Evolutionary conservation across 1,140 invertebrate species (phyloP).

Genomic region (Hydropsyche tenuis): DNA sequence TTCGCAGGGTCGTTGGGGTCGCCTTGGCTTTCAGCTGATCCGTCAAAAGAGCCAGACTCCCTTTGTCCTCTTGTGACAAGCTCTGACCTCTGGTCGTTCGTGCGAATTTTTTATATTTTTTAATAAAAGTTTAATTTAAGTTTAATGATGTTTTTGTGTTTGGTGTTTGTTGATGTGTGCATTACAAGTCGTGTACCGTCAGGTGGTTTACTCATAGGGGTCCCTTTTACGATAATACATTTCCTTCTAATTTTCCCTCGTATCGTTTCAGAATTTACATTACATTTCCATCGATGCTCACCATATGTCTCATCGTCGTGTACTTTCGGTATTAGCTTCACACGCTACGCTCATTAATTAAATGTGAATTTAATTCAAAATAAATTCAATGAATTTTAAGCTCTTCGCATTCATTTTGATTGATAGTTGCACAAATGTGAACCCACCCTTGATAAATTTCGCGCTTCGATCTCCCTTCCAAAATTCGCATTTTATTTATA

Average conservation of each 20-base stretch:
- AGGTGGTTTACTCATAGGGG: constrained; percentile 29
- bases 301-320: constrained; percentile 4
- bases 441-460: background rate
- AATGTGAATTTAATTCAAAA: background rate
- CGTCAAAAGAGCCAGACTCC: constrained; percentile 9
- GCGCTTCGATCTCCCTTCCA: background rate
- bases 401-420: background rate
- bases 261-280: background rate
- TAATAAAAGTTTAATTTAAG: background rate
- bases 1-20: background rate
- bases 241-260: constrained; percentile 24
- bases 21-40: background rate
- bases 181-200: background rate
- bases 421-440: constrained; percentile 5
- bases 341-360: background rate
- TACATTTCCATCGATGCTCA: background rate
- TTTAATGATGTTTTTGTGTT: background rate
- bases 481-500: background rate
- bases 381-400: background rate
- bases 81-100: background rate
- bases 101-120: background rate
- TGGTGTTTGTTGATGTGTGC: background rate
- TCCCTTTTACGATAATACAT: background rate
- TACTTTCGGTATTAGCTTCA: background rate
- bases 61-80: background rate